A percentile compares a stretch with the other conserved stretches of the same genome.
Evolutionary conservation across 2,113 vertebrate genomes (phyloP).

Genomic region (Eurypyga helias): DNA sequence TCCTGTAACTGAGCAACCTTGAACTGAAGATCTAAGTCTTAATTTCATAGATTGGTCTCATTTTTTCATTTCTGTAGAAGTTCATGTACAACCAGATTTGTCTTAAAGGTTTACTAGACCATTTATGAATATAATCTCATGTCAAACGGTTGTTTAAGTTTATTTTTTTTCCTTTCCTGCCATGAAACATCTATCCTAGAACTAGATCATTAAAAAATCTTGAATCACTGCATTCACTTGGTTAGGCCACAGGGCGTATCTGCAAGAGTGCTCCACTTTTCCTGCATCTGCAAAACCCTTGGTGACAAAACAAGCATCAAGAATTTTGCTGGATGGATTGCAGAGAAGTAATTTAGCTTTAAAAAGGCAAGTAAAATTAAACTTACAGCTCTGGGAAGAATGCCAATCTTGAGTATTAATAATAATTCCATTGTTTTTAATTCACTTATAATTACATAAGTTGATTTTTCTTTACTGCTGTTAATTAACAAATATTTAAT

Average conservation of each 20-base stretch:
- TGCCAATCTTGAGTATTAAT: constrained; percentile 72
- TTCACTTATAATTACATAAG: constrained; percentile 71
- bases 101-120: neutral
- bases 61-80: neutral
- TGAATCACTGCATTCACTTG: neutral
- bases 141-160: neutral
- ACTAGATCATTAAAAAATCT: neutral
- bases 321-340: neutral
- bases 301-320: neutral
- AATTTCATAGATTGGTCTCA: neutral
- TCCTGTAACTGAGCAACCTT: neutral
- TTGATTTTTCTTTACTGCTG: constrained; percentile 68
- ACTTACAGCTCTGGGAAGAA: constrained; percentile 68
- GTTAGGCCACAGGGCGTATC: neutral
- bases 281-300: neutral
- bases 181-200: neutral
- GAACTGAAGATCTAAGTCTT: neutral
- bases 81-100: neutral
- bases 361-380: constrained; percentile 50
- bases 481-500: constrained; percentile 73
- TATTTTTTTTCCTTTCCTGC: neutral
- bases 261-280: neutral
- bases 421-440: constrained; percentile 76
- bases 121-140: neutral
- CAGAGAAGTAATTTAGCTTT: neutral